Evolutionary conservation across 2,797 vertebrate species (phyloP).

Genomic region (Brotogeris chrysoptera): DNA sequence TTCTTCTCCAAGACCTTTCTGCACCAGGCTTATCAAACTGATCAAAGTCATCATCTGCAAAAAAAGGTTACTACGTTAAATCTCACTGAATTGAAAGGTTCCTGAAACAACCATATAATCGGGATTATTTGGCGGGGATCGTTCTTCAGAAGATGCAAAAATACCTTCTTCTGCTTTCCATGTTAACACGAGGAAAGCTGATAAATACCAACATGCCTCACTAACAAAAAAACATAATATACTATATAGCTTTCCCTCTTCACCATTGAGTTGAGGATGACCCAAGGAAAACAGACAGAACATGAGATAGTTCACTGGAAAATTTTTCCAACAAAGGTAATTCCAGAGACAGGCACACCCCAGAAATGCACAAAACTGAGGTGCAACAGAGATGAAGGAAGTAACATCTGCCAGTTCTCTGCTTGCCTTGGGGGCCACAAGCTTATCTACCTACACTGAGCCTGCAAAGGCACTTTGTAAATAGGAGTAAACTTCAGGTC

Average conservation of each 20-base stretch:
- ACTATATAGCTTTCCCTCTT: background rate
- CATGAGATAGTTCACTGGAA: background rate
- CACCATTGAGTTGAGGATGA: background rate
- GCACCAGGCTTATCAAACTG: constrained; percentile 97
- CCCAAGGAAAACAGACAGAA: background rate
- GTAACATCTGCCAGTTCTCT: background rate
- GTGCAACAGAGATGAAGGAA: background rate
- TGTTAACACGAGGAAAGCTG: background rate
- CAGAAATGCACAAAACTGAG: background rate
- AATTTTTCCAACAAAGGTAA: background rate
- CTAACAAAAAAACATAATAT: background rate
- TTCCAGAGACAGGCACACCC: background rate
- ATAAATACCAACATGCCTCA: background rate
- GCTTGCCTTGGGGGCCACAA: background rate
- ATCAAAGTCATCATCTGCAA: constrained; percentile 92
- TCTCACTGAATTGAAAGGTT: background rate
- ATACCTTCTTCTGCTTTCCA: background rate
- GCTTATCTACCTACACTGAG: background rate
- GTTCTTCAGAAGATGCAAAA: background rate
- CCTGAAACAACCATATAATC: background rate
- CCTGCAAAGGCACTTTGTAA: background rate
- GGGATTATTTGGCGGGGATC: background rate
- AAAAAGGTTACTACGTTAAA: constrained; percentile 8
- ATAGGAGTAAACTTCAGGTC: background rate
- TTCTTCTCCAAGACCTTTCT: constrained; percentile 92